Percentiles rank a stretch among this genome's conserved stretches.
phyloP scores from a whole-genome alignment of 2,797 vertebrate genomes.

The Kryptolebias ocellatus region DNA sequence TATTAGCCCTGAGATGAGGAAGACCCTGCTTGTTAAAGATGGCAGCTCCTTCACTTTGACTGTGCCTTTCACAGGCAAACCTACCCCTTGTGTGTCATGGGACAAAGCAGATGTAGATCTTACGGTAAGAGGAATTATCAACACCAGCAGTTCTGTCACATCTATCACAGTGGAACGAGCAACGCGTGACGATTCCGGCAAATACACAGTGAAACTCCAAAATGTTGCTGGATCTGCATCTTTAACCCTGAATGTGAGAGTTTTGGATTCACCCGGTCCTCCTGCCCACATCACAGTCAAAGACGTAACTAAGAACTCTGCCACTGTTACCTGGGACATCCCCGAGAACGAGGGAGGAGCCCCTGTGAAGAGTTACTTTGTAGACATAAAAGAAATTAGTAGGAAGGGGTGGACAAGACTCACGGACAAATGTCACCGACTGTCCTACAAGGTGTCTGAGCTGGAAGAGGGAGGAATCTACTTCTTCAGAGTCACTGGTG shows the following conservation, averaged over 20 bases:
- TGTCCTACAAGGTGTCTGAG: conserved; percentile 90
- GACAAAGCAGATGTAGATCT: conserved; percentile 93
- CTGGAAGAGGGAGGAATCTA: conserved; percentile 94
- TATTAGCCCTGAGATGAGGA: conserved; percentile 92
- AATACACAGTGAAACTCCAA: conserved; percentile 92
- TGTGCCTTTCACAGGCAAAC: conserved; percentile 93
- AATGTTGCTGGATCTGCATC: conserved; percentile 89
- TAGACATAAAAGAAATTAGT: conserved; percentile 95
- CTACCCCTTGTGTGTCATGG: conserved; percentile 91
- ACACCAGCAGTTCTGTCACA: conserved; percentile 85
- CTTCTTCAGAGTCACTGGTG: conserved; percentile 94
- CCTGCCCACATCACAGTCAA: conserved; percentile 85
- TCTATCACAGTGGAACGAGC: conserved; percentile 92
- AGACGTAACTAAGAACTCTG: conserved; percentile 92
- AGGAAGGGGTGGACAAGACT: conserved; percentile 94
- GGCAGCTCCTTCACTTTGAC: conserved; percentile 92
- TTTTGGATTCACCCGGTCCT: conserved; percentile 96
- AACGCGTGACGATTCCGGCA: conserved; percentile 94
- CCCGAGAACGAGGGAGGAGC: conserved; percentile 97
- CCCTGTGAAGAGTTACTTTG: conserved; percentile 91
- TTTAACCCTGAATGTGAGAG: conserved; percentile 90
- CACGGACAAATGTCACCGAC: conserved; percentile 89
- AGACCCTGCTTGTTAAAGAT: conserved; percentile 92
- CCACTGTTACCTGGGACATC: conserved; percentile 92
- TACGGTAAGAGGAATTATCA: conserved; percentile 88